A percentile compares a stretch with the other conserved stretches of the same genome.
Conservation (phyloP, 2,888 invertebrate genomes). For the Oxytorus armatus region DNA sequence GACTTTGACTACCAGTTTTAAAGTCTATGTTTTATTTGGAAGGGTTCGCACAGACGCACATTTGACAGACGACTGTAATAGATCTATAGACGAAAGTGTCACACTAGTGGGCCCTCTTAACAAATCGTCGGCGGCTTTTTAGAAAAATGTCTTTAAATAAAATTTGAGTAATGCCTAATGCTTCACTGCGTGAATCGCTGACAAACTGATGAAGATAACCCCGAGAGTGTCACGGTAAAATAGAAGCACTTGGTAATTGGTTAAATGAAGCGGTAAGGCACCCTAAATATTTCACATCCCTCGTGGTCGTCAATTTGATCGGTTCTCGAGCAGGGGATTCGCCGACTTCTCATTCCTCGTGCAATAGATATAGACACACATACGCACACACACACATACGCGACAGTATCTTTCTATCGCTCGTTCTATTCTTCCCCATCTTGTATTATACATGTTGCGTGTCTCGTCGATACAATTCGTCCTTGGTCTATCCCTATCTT, state of each 20-base stretch:
- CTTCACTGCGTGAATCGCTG: background rate
- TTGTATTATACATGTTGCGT: slow-evolving; percentile 17
- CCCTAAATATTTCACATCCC: slow-evolving; percentile 15
- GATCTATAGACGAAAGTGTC: too few species aligned
- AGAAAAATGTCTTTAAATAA: too few species aligned
- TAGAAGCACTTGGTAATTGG: slow-evolving; percentile 34
- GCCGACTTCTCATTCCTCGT: background rate
- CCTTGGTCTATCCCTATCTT: slow-evolving; percentile 58
- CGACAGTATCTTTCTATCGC: slow-evolving; percentile 44
- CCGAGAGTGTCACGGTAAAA: slow-evolving; percentile 16
- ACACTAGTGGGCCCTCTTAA: too few species aligned
- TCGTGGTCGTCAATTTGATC: slow-evolving; percentile 33
- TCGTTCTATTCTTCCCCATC: background rate
- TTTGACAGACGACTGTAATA: too few species aligned
- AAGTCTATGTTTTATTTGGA: too few species aligned
- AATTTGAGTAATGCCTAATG: too few species aligned
- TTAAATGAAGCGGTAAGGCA: slow-evolving; percentile 34
- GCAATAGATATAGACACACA: background rate
- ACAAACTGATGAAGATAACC: too few species aligned
- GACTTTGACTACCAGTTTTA: too few species aligned
- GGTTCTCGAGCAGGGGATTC: slow-evolving; percentile 3
- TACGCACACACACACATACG: too few species aligned
- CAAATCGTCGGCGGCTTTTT: too few species aligned
- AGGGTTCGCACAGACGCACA: too few species aligned
- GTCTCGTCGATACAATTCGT: slow-evolving; percentile 54